Conservation (phyloP, 2,888 invertebrate genomes). For the Arctia plantaginis region DNA sequence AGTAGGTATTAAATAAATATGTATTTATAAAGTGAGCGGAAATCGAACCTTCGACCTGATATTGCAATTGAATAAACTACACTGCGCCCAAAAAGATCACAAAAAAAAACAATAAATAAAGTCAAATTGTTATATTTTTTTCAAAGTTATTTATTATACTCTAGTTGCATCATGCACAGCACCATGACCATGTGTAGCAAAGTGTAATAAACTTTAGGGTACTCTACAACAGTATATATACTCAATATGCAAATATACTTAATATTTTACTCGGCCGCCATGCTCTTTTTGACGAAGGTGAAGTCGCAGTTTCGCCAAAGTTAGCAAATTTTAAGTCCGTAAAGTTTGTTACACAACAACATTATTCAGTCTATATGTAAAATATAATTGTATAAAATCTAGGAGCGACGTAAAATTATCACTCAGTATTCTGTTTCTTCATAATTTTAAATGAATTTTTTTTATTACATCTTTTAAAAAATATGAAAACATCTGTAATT, state of each 20-base stretch:
- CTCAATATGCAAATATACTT: background rate
- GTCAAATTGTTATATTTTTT: slow-evolving; percentile 32
- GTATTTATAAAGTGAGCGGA: too few species aligned
- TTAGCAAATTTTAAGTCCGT: background rate
- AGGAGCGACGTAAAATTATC: background rate
- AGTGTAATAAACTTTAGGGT: slow-evolving; percentile 24
- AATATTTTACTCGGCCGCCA: background rate
- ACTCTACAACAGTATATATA: background rate
- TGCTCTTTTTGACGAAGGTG: background rate
- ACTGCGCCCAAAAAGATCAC: too few species aligned
- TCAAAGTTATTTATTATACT: slow-evolving; percentile 31
- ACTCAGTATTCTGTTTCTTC: background rate
- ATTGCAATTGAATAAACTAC: too few species aligned
- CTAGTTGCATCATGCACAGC: slow-evolving; percentile 35
- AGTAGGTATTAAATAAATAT: too few species aligned
- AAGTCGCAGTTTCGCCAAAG: background rate
- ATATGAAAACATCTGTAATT: background rate
- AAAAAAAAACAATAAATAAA: background rate
- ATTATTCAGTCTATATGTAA: background rate
- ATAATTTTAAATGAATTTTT: background rate
- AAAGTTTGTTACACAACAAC: slow-evolving; percentile 1
- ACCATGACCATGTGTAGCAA: slow-evolving; percentile 26
- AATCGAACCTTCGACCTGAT: too few species aligned
- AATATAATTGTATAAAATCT: slow-evolving; percentile 2
- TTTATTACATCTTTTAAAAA: background rate